These are phyloP conservation scores for Burhinus bistriatus DNA, from an alignment of 2,113 vertebrate species.

Conservation along the genomic window DNA sequence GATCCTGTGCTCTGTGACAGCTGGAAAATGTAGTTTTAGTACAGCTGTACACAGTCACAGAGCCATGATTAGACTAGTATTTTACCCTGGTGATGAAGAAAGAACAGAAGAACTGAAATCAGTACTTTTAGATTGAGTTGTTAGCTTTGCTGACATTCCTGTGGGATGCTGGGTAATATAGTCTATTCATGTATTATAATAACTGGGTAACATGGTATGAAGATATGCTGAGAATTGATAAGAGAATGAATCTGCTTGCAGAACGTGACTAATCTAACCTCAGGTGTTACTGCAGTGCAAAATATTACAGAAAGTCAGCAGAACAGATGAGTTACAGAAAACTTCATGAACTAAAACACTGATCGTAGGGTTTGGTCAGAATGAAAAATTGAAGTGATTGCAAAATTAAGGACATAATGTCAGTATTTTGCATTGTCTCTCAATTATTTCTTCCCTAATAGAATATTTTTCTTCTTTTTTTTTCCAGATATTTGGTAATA, in stretches of 20 bases:
- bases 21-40: background rate
- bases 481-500: conserved; percentile 88
- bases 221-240: background rate
- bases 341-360: background rate
- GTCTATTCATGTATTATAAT: background rate
- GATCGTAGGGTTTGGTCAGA: background rate
- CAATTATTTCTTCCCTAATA: conserved; percentile 27
- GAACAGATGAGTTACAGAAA: background rate
- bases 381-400: background rate
- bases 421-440: background rate
- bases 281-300: background rate
- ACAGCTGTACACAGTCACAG: background rate
- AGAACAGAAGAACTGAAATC: background rate
- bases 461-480: conserved; percentile 32
- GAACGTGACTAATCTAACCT: background rate
- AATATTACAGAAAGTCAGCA: background rate
- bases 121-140: background rate
- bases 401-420: background rate
- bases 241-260: background rate
- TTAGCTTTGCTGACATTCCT: background rate
- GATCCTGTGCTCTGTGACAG: background rate
- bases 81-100: background rate
- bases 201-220: background rate
- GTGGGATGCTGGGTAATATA: background rate
- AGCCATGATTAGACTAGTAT: background rate